Evolutionary conservation across 1,140 invertebrate species (phyloP), one percentile per base, ranked within the genome.

Genomic region (Pseudomyrmex gracilis): DNA sequence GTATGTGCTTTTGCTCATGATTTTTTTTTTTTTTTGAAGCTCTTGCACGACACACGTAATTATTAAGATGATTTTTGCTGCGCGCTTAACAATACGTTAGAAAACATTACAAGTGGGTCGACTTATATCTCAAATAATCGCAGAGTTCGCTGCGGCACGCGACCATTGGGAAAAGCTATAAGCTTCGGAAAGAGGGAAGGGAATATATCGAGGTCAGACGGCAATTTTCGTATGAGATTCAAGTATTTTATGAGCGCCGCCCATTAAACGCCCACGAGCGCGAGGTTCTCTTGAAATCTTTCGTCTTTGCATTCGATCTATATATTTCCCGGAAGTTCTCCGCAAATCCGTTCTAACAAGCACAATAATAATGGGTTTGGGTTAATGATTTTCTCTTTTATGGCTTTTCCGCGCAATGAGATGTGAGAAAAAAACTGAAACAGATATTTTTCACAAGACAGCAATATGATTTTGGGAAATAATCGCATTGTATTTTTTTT

Each of bases 101-200:
- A 24, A 85, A 55, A 61, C 82, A 70, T 86, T 10, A 24, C 73
- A 84, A 86, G 74, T 86, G 63, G 85, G 85, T 86, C 85, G 76
- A 73, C 85, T 86, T 82, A 45, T 86, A 86, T 86, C 74, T 84
- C 60, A 70, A 73, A 57, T 85, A 85, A 86, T 86, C 76, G 73
- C 53, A 4, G n/a, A 45, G 34, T 47, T 76, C 43, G 55, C 73
- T 43, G 74, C 34, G n/a, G 74, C 85, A 86, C 85, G 85, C 83
- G 63, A 85, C 43, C 12, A 34, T 17, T 34, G 34, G n/a, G 17
- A 73, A 49, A 45, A 43, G 34, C 34, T 34, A 34, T 24, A 58
- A 20, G 51, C 20, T 12, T 20, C 60, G 17, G 17, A 15, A n/a
- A 17, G 55, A 68, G 58, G 70, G 15, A 20, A 20, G n/a, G 15